These are phyloP conservation scores for Pogonocherus hispidulus DNA, from an alignment of 2,888 invertebrate genomes.

Conservation along the genomic window DNA sequence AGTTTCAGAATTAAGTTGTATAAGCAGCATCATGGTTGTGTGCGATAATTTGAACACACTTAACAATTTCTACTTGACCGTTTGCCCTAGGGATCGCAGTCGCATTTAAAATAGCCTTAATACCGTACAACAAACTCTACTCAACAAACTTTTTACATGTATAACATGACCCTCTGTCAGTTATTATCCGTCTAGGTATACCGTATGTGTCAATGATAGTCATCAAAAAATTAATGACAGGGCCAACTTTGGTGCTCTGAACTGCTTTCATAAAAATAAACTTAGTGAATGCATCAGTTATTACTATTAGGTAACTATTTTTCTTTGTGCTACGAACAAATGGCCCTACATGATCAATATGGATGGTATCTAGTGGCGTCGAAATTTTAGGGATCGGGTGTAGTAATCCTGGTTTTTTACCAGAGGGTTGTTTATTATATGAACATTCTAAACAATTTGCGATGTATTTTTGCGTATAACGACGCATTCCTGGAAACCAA, in stretches of 20 bases:
- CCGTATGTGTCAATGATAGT: neutral
- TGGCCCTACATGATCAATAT: neutral
- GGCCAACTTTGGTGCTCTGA: neutral
- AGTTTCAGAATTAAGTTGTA: too few species aligned
- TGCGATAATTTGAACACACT: too few species aligned
- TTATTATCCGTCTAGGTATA: neutral
- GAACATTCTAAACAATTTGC: neutral
- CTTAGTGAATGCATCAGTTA: too few species aligned
- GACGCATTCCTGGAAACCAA: neutral
- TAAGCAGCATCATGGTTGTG: too few species aligned
- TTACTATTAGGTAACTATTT: neutral
- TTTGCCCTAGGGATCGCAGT: neutral
- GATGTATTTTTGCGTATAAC: neutral
- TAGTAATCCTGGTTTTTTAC: neutral
- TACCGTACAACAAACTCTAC: neutral
- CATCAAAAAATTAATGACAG: neutral
- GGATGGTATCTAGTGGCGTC: neutral
- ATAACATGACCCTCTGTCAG: neutral
- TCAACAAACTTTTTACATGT: neutral
- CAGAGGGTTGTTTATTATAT: constrained; percentile 4
- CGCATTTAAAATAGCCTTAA: neutral
- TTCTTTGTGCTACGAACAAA: neutral
- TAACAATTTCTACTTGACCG: neutral
- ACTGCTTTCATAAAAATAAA: too few species aligned
- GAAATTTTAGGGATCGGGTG: neutral